Evolutionary conservation across 2,113 vertebrate species (phyloP).

Genomic region (Apteryx owenii): DNA sequence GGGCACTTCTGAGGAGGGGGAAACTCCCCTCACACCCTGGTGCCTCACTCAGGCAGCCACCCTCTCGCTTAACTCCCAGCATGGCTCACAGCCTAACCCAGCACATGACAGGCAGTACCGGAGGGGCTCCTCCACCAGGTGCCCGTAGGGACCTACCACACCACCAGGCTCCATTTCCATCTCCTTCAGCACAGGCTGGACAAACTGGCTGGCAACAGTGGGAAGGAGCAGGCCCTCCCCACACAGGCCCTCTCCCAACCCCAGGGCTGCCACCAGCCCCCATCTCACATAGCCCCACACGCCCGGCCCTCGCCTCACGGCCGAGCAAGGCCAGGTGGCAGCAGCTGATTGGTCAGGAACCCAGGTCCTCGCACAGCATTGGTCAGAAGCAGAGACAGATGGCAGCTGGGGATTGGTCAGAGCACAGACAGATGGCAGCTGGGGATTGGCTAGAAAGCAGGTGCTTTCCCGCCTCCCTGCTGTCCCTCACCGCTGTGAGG

Average conservation of each 20-base stretch:
- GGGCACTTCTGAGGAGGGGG: neutral
- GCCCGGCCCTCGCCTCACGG: neutral
- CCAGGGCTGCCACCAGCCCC: neutral
- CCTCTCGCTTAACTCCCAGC: neutral
- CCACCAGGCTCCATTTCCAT: neutral
- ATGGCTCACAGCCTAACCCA: neutral
- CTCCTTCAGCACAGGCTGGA: accelerated
- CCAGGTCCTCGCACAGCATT: accelerated
- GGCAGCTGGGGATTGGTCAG: neutral
- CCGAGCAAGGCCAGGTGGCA: neutral
- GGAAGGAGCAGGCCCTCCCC: accelerated
- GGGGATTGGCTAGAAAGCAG: neutral
- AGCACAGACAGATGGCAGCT: neutral
- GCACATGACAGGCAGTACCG: neutral
- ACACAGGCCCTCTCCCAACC: accelerated
- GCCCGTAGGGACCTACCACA: neutral
- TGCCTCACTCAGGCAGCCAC: accelerated
- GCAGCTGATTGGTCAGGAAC: neutral
- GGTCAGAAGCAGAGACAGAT: neutral
- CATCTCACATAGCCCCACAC: neutral
- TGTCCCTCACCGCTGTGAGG: neutral
- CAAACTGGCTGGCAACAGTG: neutral
- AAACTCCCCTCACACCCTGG: neutral
- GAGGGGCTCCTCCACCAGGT: neutral
- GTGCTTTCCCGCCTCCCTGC: accelerated